These are phyloP conservation scores for Poeciliopsis occidentalis DNA, from an alignment of 2,113 vertebrate genomes.

Conservation along the genomic window DNA sequence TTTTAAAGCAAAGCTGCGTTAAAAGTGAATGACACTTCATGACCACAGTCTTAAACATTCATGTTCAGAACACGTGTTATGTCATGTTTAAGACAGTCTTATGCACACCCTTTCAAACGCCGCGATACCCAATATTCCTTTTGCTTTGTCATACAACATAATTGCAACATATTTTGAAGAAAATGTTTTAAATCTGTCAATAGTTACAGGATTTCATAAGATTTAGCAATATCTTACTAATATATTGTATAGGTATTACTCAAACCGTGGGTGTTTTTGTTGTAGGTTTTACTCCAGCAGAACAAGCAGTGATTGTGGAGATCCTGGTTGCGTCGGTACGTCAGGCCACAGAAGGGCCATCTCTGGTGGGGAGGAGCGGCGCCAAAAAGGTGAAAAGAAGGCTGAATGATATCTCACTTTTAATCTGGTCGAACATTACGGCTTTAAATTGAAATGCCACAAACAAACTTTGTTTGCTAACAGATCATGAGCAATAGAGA, in stretches of 20 bases:
- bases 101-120: not conserved
- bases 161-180: not conserved
- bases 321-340: constrained; percentile 84
- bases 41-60: no score
- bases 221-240: not conserved
- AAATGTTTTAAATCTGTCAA: no score
- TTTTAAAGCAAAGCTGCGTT: no score
- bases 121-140: not conserved
- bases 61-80: no score
- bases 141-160: not conserved
- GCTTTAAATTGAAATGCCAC: not conserved
- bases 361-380: constrained; percentile 84
- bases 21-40: no score
- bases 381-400: no score
- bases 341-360: constrained; percentile 87
- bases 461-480: not conserved
- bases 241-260: not conserved
- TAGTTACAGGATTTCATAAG: not conserved
- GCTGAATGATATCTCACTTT: no score
- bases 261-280: not conserved
- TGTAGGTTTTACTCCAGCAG: constrained; percentile 76
- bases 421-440: not conserved
- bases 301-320: constrained; percentile 83
- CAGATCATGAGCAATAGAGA: constrained; percentile 82
- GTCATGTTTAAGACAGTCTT: no score